Base-by-base conservation (phyloP, 2,888 invertebrate genomes). In the Agonum fuliginosum region DNA sequence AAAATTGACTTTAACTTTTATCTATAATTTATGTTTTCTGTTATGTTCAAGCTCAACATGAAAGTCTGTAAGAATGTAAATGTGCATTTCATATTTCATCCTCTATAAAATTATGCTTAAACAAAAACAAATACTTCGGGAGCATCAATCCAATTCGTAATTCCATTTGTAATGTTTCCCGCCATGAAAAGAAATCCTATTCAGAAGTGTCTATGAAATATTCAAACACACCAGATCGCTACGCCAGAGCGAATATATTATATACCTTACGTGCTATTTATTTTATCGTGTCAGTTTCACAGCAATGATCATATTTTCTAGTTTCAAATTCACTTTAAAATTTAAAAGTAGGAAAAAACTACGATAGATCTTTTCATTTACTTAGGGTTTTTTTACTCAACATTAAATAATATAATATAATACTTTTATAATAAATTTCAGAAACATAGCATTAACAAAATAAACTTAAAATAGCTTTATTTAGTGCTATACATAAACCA, bases 201-300 rank as follows among this genome's bases (percentile, higher is more conserved):
- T 30, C 58, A 14, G 10, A 14, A 30, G 30, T 30, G 30, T 62
- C 30, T 62, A 62, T 62, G 58, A 62, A 62, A 62, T 62, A 62
- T 62, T 62, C 58, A 62, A 62, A 54, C 54, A 54, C 30, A 62
- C 30, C 10, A 30, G 58, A 30, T 62, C 58, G 27, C 27, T 30
- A 12, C 30, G 58, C 58, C 30, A 17, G 30, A 14, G 17, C 27
- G 58, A 30, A 62, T 62, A 62, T 30, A 62, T 62, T 62, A 62
- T 62, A 62, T 62, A 62, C 58, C 58, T 62, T 30, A 62, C 58
- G 30, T 62, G 58, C 30, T 30, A 62, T 62, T 30, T 62, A 62
- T 62, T 62, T 62, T 62, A 62, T 62, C 30, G 27, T 30, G 58
- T 62, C 58, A 62, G 58, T 62, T 62, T 30, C 30, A 62, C 24